phyloP scores from a whole-genome alignment of 64 coral and sea anemone species.

The Montipora cactus region DNA sequence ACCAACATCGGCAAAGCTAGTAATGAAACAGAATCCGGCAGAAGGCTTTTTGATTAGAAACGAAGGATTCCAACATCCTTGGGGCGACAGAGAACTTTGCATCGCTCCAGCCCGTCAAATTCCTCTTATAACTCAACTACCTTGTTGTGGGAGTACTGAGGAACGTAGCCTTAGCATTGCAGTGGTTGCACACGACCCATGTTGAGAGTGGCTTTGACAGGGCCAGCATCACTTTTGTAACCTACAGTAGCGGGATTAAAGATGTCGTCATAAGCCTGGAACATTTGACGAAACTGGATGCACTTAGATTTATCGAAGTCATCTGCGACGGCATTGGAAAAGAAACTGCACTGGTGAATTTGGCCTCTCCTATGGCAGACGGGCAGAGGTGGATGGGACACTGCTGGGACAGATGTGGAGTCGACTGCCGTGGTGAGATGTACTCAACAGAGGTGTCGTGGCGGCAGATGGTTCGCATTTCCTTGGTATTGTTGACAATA shows the following conservation, averaged over 20 bases:
- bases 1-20: constrained; percentile 48
- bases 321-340: neutral
- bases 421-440: neutral
- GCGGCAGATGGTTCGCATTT: neutral
- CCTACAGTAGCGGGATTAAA: constrained; percentile 7
- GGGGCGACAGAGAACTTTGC: neutral
- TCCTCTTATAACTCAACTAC: constrained; percentile 11
- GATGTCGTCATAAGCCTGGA: neutral
- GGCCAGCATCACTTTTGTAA: constrained; percentile 31
- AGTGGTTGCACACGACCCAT: constrained; percentile 43
- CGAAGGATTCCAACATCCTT: neutral
- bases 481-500: neutral
- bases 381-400: neutral
- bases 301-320: neutral
- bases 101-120: constrained; percentile 32
- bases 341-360: neutral
- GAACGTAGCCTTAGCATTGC: constrained; percentile 39
- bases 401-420: neutral
- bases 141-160: constrained; percentile 41
- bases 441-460: neutral
- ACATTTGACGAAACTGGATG: neutral
- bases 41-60: constrained; percentile 63
- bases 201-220: constrained; percentile 41
- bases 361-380: neutral
- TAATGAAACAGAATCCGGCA: constrained; percentile 49